These are phyloP conservation scores for Speoplatyrhinus poulsoni DNA, from an alignment of 2,113 vertebrate species.

Conservation along the genomic window DNA sequence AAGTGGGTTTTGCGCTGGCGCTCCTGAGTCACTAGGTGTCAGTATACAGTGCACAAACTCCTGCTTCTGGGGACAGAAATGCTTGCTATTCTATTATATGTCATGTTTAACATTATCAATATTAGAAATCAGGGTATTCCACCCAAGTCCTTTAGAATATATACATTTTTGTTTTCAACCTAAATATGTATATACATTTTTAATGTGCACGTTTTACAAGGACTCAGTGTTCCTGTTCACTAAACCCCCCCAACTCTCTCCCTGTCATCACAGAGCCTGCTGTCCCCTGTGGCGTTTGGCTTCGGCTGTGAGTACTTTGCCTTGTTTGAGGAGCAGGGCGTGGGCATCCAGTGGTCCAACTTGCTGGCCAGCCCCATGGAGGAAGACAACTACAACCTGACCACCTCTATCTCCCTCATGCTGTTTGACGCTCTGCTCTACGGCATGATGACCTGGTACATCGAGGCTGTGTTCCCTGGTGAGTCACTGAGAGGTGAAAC, in stretches of 20 bases:
- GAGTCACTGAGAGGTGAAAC: constrained; percentile 10
- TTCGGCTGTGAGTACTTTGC: constrained; percentile 96
- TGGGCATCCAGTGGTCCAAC: constrained; percentile 96
- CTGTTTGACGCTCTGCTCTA: constrained; percentile 89
- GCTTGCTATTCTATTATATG: too few relatives aligned
- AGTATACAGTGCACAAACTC: too few relatives aligned
- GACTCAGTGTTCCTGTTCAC: neutral
- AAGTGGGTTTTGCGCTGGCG: too few relatives aligned
- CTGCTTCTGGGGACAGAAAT: too few relatives aligned
- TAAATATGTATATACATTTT: too few relatives aligned
- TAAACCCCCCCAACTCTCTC: constrained; percentile 12
- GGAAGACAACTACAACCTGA: constrained; percentile 90
- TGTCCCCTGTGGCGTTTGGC: constrained; percentile 96
- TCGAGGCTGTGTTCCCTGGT: constrained; percentile 97
- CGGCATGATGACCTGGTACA: constrained; percentile 94
- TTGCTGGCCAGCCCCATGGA: constrained; percentile 89
- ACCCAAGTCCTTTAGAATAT: too few relatives aligned
- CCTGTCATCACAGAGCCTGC: constrained; percentile 81
- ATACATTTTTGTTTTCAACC: too few relatives aligned
- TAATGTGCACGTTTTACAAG: neutral
- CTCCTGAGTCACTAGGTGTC: too few relatives aligned
- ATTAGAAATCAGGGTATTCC: too few relatives aligned
- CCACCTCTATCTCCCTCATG: constrained; percentile 90
- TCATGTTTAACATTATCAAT: too few relatives aligned
- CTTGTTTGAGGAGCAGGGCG: constrained; percentile 93